phyloP scores from a whole-genome alignment of 64 coral and sea anemone genomes.

The Actinia equina region DNA sequence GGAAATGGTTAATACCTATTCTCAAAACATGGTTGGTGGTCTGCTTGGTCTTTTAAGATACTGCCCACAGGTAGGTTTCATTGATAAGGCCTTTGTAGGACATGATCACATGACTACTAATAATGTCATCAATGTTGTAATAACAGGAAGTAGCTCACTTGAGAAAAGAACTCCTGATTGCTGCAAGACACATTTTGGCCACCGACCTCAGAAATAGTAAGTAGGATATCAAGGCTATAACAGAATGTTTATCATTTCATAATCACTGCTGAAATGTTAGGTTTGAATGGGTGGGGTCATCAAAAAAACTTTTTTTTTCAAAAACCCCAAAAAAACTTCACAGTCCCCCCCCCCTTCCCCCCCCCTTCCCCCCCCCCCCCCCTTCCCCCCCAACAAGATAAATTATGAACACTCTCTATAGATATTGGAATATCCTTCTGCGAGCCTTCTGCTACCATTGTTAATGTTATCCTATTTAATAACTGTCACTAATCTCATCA shows the following conservation, averaged over 20 bases:
- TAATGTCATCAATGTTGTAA: background rate
- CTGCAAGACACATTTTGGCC: conserved; percentile 90
- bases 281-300: too few relatives aligned
- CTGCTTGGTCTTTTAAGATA: conserved; percentile 91
- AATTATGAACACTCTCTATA: too few relatives aligned
- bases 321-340: too few relatives aligned
- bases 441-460: too few relatives aligned
- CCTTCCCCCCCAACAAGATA: too few relatives aligned
- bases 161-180: conserved; percentile 94
- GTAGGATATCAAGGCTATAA: conserved; percentile 9
- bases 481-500: background rate
- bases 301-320: too few relatives aligned
- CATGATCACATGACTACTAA: background rate
- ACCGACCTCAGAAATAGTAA: conserved; percentile 97
- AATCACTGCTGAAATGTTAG: too few relatives aligned
- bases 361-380: too few relatives aligned
- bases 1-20: conserved; percentile 98
- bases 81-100: background rate
- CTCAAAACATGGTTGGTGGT: conserved; percentile 98
- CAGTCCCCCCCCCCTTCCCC: too few relatives aligned
- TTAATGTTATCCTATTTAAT: too few relatives aligned
- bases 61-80: conserved; percentile 70
- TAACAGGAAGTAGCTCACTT: conserved; percentile 92
- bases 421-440: too few relatives aligned
- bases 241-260: background rate